Conservation (phyloP, 2,797 vertebrate genomes). For the Chiloscyllium punctatum region DNA sequence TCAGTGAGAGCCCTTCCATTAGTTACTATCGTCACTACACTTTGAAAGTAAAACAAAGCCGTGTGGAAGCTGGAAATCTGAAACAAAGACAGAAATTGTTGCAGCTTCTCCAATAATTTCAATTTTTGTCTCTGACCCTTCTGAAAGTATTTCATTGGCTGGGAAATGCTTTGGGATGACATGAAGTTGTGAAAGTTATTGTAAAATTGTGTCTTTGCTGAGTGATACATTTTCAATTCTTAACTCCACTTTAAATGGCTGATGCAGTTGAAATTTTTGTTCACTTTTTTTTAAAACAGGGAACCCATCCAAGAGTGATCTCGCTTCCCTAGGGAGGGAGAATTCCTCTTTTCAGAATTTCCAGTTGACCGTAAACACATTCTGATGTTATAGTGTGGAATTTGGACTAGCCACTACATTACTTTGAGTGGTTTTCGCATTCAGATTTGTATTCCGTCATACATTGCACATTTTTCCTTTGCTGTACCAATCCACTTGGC, state of each 20-base stretch:
- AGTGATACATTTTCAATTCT: not conserved
- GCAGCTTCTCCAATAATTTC: no score
- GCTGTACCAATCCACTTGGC: not conserved
- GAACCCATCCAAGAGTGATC: not conserved
- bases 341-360: not conserved
- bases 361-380: not conserved
- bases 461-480: not conserved
- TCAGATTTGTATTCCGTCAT: not conserved
- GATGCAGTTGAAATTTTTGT: not conserved
- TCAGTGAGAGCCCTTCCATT: not conserved
- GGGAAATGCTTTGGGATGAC: not conserved
- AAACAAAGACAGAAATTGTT: no score
- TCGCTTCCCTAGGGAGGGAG: not conserved
- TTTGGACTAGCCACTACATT: not conserved
- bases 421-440: not conserved
- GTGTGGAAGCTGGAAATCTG: no score
- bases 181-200: no score
- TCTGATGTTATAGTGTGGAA: not conserved
- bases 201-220: not conserved
- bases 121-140: no score
- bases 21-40: not conserved
- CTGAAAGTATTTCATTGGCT: not conserved
- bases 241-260: not conserved
- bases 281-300: not conserved
- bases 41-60: not conserved